Evolutionary conservation across 2,797 vertebrate genomes (phyloP).

Genomic region (Spinus pinus): DNA sequence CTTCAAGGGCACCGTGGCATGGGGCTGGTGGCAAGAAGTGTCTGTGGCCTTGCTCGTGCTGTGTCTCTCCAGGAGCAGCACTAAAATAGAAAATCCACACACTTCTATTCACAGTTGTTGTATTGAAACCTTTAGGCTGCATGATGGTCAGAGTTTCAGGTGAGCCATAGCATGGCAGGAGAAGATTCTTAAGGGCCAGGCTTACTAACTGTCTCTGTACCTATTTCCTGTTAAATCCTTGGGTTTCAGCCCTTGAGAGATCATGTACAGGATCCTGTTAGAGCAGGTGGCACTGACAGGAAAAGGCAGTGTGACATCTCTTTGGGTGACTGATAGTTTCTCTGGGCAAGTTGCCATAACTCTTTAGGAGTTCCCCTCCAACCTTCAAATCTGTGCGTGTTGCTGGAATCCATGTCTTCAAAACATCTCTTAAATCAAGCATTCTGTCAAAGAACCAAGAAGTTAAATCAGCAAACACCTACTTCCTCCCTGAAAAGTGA

Average conservation of each 20-base stretch:
- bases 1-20: accelerated
- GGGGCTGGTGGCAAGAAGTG: not conserved
- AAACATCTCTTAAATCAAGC: not conserved
- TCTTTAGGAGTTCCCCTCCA: not conserved
- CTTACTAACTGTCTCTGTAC: not conserved
- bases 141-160: not conserved
- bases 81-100: not conserved
- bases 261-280: not conserved
- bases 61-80: not conserved
- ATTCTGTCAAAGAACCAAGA: not conserved
- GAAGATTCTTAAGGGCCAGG: not conserved
- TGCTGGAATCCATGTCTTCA: not conserved
- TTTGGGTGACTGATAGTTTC: not conserved
- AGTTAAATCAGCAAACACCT: not conserved
- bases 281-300: not conserved
- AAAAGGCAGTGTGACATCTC: not conserved
- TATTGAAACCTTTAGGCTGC: not conserved
- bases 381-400: not conserved
- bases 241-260: not conserved
- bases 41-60: not conserved
- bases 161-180: not conserved
- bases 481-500: not conserved
- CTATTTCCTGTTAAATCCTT: not conserved
- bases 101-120: not conserved
- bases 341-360: not conserved